These are phyloP conservation scores for Drosophila kepulauana DNA, from an alignment of 1,140 invertebrate genomes.

Conservation along the genomic window DNA sequence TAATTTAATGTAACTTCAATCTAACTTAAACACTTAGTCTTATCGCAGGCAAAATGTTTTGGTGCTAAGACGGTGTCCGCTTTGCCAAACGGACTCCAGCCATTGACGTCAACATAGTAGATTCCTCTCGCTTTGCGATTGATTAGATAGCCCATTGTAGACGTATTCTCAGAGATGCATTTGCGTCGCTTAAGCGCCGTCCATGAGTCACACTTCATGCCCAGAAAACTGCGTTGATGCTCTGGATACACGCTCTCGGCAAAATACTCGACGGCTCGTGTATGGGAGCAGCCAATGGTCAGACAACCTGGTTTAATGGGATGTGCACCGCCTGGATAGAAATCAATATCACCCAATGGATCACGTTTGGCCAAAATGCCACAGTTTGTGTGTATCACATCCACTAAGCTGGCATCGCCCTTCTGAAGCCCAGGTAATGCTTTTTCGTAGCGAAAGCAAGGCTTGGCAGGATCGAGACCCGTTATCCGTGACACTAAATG, in stretches of 20 bases:
- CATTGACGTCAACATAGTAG: conserved; percentile 68
- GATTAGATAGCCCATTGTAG: conserved; percentile 71
- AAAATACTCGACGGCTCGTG: conserved; percentile 87
- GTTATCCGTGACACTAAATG: conserved; percentile 86
- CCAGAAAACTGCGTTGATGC: conserved; percentile 68
- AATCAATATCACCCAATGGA: conserved; percentile 89
- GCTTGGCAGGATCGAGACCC: conserved; percentile 90
- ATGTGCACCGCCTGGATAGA: conserved; percentile 87
- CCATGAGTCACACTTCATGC: conserved; percentile 64
- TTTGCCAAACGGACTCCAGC: conserved; percentile 62
- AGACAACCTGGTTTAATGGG: conserved; percentile 86
- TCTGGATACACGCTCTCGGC: conserved; percentile 86
- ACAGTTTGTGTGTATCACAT: conserved; percentile 91
- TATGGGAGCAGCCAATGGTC: conserved; percentile 88
- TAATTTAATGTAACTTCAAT: neutral
- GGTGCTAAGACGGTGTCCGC: neutral
- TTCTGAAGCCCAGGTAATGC: conserved; percentile 85
- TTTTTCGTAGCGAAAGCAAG: conserved; percentile 86
- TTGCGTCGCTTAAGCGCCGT: conserved; percentile 36
- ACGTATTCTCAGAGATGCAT: conserved; percentile 33
- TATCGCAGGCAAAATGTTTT: conserved; percentile 26
- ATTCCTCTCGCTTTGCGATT: conserved; percentile 58
- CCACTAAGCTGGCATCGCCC: conserved; percentile 87
- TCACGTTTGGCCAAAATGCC: conserved; percentile 87
- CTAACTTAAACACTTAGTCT: neutral